Conservation (phyloP, 2,113 vertebrate species). For the Campylorhamphus procurvoides region DNA sequence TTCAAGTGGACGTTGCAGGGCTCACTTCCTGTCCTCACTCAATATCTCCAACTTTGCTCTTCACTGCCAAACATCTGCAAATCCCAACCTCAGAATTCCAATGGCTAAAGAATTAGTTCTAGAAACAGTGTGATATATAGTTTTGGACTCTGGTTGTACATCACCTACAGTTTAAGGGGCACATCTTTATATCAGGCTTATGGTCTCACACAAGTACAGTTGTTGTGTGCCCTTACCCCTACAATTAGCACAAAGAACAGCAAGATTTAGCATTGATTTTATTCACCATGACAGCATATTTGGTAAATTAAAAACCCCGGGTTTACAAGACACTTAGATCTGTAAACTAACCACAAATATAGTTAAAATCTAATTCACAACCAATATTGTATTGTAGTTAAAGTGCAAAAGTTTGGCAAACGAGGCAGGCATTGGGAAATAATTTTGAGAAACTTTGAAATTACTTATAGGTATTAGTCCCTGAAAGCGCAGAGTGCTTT, state of each 20-base stretch:
- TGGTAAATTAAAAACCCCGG: not conserved
- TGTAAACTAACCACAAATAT: not conserved
- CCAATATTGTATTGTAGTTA: not conserved
- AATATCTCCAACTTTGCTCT: not conserved
- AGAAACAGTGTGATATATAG: fast-evolving
- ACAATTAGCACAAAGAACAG: not conserved
- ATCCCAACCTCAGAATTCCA: not conserved
- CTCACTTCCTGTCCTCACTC: not conserved
- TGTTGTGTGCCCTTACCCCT: not conserved
- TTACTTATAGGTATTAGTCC: constrained; percentile 26
- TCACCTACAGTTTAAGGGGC: not conserved
- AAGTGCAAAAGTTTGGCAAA: not conserved
- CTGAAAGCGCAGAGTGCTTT: constrained; percentile 39
- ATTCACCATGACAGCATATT: not conserved
- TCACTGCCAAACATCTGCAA: not conserved
- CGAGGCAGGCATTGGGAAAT: not conserved
- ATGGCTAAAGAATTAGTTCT: not conserved
- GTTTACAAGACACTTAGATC: not conserved
- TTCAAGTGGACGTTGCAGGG: fast-evolving
- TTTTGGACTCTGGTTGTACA: not conserved
- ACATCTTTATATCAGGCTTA: not conserved
- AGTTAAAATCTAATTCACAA: not conserved
- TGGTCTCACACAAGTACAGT: not conserved
- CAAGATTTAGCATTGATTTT: not conserved
- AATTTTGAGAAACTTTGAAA: not conserved